phyloP scores from a whole-genome alignment of 2,797 vertebrate species.

The Silurus lanzhouensis region DNA sequence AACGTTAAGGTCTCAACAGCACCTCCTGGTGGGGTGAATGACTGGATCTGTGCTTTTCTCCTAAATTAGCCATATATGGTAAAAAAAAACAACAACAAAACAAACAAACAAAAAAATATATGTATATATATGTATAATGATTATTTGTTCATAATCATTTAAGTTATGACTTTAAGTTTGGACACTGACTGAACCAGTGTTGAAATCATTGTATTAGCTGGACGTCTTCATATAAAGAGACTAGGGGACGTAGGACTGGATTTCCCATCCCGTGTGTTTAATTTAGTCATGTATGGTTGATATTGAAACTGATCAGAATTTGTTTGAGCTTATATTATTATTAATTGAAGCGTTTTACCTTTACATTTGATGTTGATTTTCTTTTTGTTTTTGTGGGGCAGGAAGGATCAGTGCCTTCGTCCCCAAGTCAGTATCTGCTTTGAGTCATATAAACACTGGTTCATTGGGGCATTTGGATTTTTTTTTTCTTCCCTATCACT shows the following conservation, averaged over 20 bases:
- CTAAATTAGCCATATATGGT: conserved; percentile 31
- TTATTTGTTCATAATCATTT: conserved; percentile 1
- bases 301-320: background rate
- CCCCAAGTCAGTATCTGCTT: background rate
- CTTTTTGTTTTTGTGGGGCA: background rate
- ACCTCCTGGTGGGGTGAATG: conserved; percentile 50
- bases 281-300: conserved; percentile 11
- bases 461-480: background rate
- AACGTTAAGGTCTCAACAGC: conserved; percentile 37
- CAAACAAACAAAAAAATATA: too few species aligned
- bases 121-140: background rate
- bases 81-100: background rate
- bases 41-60: conserved; percentile 30
- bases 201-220: conserved; percentile 28
- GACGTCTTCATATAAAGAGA: conserved; percentile 5
- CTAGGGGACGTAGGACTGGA: conserved; percentile 8
- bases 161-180: conserved; percentile 26
- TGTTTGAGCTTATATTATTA: background rate
- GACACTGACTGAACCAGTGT: conserved; percentile 34
- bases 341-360: background rate
- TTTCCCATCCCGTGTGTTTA: background rate
- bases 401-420: background rate
- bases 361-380: background rate
- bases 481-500: background rate
- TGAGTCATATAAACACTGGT: conserved; percentile 10